phyloP scores from a whole-genome alignment of 2,888 invertebrate species.

The Athrips mouffetella region DNA sequence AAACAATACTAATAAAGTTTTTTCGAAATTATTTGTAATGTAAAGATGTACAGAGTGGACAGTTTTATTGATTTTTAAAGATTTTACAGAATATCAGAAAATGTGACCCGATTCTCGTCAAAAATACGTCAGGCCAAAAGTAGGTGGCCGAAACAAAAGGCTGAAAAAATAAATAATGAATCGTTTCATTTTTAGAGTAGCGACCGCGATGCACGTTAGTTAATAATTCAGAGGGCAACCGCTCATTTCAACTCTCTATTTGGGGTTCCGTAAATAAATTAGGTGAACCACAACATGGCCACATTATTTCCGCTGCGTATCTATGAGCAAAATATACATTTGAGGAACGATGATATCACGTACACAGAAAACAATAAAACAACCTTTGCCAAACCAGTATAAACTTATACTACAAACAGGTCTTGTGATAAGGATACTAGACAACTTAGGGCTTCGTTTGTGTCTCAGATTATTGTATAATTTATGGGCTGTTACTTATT shows the following conservation, averaged over 20 bases:
- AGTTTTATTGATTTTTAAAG: too few species aligned
- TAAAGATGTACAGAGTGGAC: too few species aligned
- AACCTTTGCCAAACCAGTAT: too few species aligned
- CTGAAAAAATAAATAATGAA: slow-evolving; percentile 13
- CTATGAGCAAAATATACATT: too few species aligned
- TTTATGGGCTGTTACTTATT: not conserved
- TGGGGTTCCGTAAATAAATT: slow-evolving; percentile 26
- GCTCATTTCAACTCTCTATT: slow-evolving; percentile 25
- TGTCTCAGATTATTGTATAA: not conserved
- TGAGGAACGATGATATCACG: too few species aligned
- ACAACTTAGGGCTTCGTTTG: too few species aligned
- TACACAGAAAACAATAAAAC: too few species aligned
- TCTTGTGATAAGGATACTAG: too few species aligned
- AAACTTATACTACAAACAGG: too few species aligned
- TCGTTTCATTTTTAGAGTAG: slow-evolving; percentile 11
- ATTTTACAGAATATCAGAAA: not conserved
- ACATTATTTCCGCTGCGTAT: not conserved
- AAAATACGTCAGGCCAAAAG: not conserved
- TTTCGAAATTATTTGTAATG: too few species aligned
- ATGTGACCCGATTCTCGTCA: not conserved
- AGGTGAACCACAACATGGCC: slow-evolving; percentile 22
- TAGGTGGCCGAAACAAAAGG: slow-evolving; percentile 9
- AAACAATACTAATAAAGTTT: too few species aligned
- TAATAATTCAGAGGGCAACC: slow-evolving; percentile 26
- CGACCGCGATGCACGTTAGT: slow-evolving; percentile 13